Evolutionary conservation across 2,797 vertebrate genomes (phyloP), one percentile per base, ranked within the genome.

Genomic region (Malacoctenus gilli): DNA sequence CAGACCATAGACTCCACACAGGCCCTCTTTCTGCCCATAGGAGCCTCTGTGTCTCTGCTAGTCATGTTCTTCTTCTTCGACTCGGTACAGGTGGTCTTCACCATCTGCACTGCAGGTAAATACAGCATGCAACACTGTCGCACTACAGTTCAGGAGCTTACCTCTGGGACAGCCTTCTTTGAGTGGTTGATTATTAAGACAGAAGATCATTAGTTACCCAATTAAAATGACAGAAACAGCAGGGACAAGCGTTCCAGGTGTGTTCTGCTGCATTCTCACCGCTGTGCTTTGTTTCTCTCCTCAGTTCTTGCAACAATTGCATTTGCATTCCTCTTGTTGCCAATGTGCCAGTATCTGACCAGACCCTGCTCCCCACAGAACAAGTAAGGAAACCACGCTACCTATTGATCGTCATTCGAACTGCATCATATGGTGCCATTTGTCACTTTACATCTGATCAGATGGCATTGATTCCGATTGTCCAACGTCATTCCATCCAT

Each of bases 51-150:
- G 54, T 99, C 97, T 68, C 95, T 99, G 73, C 92, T 99, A 41
- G 96, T 99, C 75, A 99, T 99, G 97, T 99, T 99, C 92, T 99
- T 99, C 93, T 99, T 99, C 93, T 99, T 99, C 36, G 97, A 99
- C 85, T 99, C 97, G 0, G 97, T 99, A 88, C 97, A 99, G 85
- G 97, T 99, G 86, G 97, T 99, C 88, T 99, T 99, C 83, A 99
- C 97, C 86, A 99, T 99, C 92, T 99, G 97, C 93, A 99, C 97
- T 84, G 97, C 97, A 95, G 97, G 97, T 99, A 90, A 50, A 20
- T 19, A 16, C 41, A 4, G 0, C 60, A 41, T 11, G 13, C 4
- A 40, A 37, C 21, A 63, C n/a, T 3, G 9, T 11, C 36, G 20
- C 8, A 16, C 11, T 25, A 15, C 39, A 43, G 31, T 52, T 64